These are phyloP conservation scores for Hucho hucho DNA, from an alignment of 2,113 vertebrate genomes.

Conservation along the genomic window DNA sequence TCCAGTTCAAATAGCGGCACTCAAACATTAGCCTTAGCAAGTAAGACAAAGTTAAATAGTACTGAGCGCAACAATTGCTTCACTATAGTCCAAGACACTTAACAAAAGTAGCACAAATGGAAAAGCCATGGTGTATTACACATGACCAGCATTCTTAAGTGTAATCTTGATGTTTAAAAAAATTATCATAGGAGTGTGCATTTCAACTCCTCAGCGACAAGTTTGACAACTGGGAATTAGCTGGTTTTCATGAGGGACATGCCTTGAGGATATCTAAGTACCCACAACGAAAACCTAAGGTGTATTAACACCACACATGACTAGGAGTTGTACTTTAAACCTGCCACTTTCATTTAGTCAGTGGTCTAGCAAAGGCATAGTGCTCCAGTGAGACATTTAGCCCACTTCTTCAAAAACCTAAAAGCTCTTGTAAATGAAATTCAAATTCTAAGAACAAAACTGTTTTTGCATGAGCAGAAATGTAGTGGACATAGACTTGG, in stretches of 20 bases:
- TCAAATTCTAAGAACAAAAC: too few relatives aligned
- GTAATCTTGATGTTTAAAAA: too few relatives aligned
- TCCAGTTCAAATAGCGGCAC: too few relatives aligned
- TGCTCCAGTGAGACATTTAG: too few relatives aligned
- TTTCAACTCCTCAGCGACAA: not conserved
- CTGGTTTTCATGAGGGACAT: slow-evolving; percentile 7
- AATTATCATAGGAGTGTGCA: too few relatives aligned
- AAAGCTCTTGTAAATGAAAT: not conserved
- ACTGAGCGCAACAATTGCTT: too few relatives aligned
- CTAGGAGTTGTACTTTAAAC: slow-evolving; percentile 43
- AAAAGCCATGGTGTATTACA: too few relatives aligned
- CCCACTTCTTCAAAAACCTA: not conserved
- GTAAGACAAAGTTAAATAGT: not conserved
- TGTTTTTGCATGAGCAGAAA: too few relatives aligned
- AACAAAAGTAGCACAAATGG: too few relatives aligned
- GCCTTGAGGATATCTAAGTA: not conserved
- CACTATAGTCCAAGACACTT: too few relatives aligned
- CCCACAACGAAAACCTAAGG: slow-evolving; percentile 7
- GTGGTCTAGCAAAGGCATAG: not conserved
- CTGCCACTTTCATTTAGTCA: slow-evolving; percentile 8
- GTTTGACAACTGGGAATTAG: not conserved
- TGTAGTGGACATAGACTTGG: too few relatives aligned
- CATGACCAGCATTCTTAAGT: too few relatives aligned
- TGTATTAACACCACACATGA: slow-evolving; percentile 44
- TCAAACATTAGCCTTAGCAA: not conserved